These are phyloP conservation scores for Zapornia atra DNA, from an alignment of 2,113 vertebrate genomes.

Conservation along the genomic window DNA sequence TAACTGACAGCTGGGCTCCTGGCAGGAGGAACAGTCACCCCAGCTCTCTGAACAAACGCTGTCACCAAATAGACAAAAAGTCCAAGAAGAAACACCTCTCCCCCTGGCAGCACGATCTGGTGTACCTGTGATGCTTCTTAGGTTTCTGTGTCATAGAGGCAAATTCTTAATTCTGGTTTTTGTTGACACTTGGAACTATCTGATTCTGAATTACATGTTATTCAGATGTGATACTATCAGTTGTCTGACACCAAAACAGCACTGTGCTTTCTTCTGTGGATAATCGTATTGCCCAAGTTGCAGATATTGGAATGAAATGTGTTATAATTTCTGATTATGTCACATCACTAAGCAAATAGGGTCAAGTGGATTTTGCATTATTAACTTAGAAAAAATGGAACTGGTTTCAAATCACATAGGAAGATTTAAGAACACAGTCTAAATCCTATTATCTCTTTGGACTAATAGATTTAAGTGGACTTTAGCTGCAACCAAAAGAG, in stretches of 20 bases:
- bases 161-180: background rate
- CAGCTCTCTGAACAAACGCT: background rate
- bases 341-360: background rate
- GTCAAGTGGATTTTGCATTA: background rate
- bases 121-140: background rate
- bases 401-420: background rate
- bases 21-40: background rate
- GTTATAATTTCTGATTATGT: background rate
- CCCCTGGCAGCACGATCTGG: background rate
- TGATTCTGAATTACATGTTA: background rate
- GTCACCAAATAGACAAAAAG: background rate
- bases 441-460: background rate
- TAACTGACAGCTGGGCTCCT: background rate
- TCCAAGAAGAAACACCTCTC: background rate
- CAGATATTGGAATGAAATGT: background rate
- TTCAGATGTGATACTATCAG: background rate
- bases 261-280: background rate
- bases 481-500: background rate
- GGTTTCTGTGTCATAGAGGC: background rate
- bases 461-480: background rate
- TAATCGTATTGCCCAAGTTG: background rate
- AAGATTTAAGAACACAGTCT: background rate
- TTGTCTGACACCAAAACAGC: background rate
- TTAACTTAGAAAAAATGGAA: background rate
- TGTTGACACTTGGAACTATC: background rate